Conservation (phyloP, 2,113 vertebrate genomes). For the Carlito syrichta region DNA sequence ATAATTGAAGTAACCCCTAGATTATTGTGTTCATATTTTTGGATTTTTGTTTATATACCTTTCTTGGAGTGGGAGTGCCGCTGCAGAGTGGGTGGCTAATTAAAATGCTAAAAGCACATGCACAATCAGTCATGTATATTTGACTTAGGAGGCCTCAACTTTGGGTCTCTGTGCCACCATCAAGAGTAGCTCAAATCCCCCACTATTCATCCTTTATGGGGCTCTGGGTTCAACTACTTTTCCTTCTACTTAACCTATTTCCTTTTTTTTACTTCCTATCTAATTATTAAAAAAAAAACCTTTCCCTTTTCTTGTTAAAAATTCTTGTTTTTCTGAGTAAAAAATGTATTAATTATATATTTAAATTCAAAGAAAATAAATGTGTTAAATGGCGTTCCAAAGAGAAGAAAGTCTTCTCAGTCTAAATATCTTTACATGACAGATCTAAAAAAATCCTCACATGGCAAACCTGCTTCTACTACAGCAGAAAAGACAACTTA, state of each 20-base stretch:
- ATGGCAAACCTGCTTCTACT: not conserved
- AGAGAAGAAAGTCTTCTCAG: not conserved
- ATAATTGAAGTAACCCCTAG: not conserved
- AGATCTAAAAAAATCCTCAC: not conserved
- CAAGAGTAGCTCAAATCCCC: not conserved
- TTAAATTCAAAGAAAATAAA: not conserved
- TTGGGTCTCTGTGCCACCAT: not conserved
- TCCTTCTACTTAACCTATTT: not conserved
- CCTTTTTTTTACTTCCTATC: not conserved
- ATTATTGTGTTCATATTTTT: not conserved
- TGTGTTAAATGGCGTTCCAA: not conserved
- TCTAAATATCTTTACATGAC: not conserved
- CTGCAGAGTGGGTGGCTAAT: not conserved
- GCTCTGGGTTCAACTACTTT: not conserved
- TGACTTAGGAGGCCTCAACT: not conserved
- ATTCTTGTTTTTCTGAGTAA: not conserved
- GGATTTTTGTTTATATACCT: not conserved
- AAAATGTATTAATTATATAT: not conserved
- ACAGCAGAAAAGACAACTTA: not conserved
- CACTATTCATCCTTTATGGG: not conserved
- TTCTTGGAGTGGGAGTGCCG: not conserved
- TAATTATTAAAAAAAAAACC: not conserved
- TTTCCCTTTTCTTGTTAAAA: not conserved
- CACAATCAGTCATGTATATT: not conserved
- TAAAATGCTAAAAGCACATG: not conserved